Percentiles rank a stretch among this genome's conserved stretches.
These are phyloP conservation scores for Apodemia duryi DNA, from an alignment of 2,888 invertebrate genomes.

Conservation along the genomic window DNA sequence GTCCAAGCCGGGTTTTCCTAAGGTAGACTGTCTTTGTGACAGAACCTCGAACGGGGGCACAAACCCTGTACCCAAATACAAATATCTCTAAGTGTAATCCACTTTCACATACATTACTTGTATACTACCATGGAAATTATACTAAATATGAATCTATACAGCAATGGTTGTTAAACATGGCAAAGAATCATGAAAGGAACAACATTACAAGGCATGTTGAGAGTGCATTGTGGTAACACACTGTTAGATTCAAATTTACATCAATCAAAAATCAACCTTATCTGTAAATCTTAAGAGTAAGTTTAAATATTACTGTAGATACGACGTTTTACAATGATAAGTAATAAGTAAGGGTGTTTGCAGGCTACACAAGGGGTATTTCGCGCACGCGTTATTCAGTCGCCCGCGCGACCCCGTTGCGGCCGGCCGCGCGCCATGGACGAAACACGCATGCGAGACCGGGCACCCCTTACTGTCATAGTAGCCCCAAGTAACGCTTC, in stretches of 20 bases:
- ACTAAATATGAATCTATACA: conserved; percentile 20
- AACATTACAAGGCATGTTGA: conserved; percentile 61
- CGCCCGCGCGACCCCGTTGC: conserved; percentile 79
- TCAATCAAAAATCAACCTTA: conserved; percentile 28
- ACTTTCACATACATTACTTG: conserved; percentile 29
- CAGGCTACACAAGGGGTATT: conserved; percentile 66
- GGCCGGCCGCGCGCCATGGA: conserved; percentile 78
- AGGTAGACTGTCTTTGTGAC: conserved; percentile 37
- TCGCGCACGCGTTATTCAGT: conserved; percentile 77
- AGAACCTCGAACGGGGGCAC: conserved; percentile 59
- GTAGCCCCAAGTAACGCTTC: conserved; percentile 84
- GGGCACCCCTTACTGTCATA: conserved; percentile 74
- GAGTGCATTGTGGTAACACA: conserved; percentile 69
- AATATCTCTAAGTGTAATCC: conserved; percentile 3
- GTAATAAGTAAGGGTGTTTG: conserved; percentile 67
- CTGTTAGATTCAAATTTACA: conserved; percentile 39
- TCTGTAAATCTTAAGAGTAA: conserved; percentile 27
- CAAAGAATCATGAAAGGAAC: conserved; percentile 33
- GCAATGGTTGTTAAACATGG: conserved; percentile 39
- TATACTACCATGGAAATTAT: not conserved
- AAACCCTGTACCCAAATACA: conserved; percentile 35
- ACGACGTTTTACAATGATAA: conserved; percentile 46
- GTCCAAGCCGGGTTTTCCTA: conserved; percentile 6
- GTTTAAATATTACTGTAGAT: conserved; percentile 31
- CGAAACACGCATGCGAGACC: conserved; percentile 62